Evolutionary conservation across 2,797 vertebrate species (phyloP), one percentile per base, ranked within the genome.

Genomic region (Acanthiza pusilla): DNA sequence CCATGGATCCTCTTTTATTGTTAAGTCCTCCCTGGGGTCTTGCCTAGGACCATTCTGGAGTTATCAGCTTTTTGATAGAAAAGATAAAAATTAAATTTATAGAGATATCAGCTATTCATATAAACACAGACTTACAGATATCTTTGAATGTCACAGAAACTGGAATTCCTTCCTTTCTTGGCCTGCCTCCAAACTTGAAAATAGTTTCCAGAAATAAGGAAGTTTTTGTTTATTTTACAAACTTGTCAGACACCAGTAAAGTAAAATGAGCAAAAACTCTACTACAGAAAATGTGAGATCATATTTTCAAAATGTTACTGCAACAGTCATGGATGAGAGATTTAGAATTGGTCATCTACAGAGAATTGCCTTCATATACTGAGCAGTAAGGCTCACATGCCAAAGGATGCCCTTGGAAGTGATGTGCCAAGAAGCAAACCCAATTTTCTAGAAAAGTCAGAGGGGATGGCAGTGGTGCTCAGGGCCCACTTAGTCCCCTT

Each of bases 161-260:
- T 73, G n/a, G 43, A 90, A 32, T 72, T 73, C 32, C 43, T 88
- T 89, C 32, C 32, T 70, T 62, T 85, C 78, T 38, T 91, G 91
- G 45, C 25, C 58, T 81, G 40, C 36, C 55, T 90, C 76, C 66
- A 86, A 85, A 68, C 13, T 16, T 58, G 16, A 70, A 84, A 45
- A 42, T 11, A 60, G 8, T 50, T 83, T 75, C 50, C 50, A 80
- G 57, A 38, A 88, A 84, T 78, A 62, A 78, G 43, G 58, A 78
- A 58, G 10, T 15, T 77, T 84, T 50, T 92, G 34, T 62, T 83
- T 87, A 57, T 66, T 55, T 71, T 84, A 27, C 43, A 58, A 30
- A 61, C 43, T 70, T 65, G 4, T 23, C 74, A 80, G 57, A 34
- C 30, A 53, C 19, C 40, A 13, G 13, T 21, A 38, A 57, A 30